Evolutionary conservation across 2,113 vertebrate species (phyloP).

Genomic region (Dromiciops gliroides): DNA sequence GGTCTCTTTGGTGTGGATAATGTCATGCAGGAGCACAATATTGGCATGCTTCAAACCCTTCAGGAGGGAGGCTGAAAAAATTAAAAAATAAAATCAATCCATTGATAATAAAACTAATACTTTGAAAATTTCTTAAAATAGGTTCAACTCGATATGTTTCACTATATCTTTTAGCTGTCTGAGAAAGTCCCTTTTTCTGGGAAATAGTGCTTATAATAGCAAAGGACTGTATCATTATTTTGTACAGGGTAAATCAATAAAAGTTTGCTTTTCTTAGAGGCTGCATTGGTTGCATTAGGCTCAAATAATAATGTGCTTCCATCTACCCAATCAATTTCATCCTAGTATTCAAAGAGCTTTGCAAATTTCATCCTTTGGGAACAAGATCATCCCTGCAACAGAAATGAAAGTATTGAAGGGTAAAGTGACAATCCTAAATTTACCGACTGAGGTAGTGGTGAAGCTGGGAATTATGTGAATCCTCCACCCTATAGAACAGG

Average conservation of each 20-base stretch:
- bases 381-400: conserved; percentile 15
- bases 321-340: conserved; percentile 68
- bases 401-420: conserved; percentile 19
- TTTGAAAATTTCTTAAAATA: conserved; percentile 50
- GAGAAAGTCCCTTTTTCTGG: conserved; percentile 9
- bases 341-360: conserved; percentile 65
- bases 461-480: not conserved
- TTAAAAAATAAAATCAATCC: conserved; percentile 62
- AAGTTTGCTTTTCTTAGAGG: conserved; percentile 42
- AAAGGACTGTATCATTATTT: conserved; percentile 56
- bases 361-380: conserved; percentile 50
- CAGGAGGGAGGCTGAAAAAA: conserved; percentile 89
- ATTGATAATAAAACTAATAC: conserved; percentile 46
- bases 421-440: not conserved
- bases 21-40: conserved; percentile 93
- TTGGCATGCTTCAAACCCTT: conserved; percentile 94
- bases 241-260: conserved; percentile 29
- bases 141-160: conserved; percentile 59
- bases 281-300: conserved; percentile 10
- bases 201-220: conserved; percentile 57
- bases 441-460: not conserved
- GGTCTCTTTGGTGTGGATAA: conserved; percentile 91
- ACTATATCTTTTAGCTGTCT: conserved; percentile 44
- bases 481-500: not conserved
- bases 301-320: conserved; percentile 49